A percentile compares a stretch with the other conserved stretches of the same genome.
Evolutionary conservation across 2,113 vertebrate species (phyloP).

Genomic region (Xenopus tropicalis): UCB_Xtro_10.0 CM004446.2:98627501-98628000

Average conservation of each 20-base stretch:
- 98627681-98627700: constrained; percentile 9
- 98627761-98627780: too few relatives aligned
- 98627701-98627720: not conserved
- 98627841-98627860: too few relatives aligned
- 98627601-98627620: constrained; percentile 40
- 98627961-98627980: too few relatives aligned
- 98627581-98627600: constrained; percentile 32
- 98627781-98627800: too few relatives aligned
- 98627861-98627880: too few relatives aligned
- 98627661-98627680: constrained; percentile 1
- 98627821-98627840: too few relatives aligned
- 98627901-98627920: too few relatives aligned
- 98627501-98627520: constrained; percentile 45
- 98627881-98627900: too few relatives aligned
- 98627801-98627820: too few relatives aligned
- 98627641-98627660: constrained; percentile 11
- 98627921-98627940: too few relatives aligned
- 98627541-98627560: constrained; percentile 44
- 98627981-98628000: too few relatives aligned
- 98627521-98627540: constrained; percentile 30
- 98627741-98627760: not conserved
- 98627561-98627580: constrained; percentile 40
- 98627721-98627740: not conserved
- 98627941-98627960: too few relatives aligned
- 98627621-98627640: constrained; percentile 35